Evolutionary conservation across 1,140 invertebrate genomes (phyloP).

Genomic region (Ceratitis capitata): DNA sequence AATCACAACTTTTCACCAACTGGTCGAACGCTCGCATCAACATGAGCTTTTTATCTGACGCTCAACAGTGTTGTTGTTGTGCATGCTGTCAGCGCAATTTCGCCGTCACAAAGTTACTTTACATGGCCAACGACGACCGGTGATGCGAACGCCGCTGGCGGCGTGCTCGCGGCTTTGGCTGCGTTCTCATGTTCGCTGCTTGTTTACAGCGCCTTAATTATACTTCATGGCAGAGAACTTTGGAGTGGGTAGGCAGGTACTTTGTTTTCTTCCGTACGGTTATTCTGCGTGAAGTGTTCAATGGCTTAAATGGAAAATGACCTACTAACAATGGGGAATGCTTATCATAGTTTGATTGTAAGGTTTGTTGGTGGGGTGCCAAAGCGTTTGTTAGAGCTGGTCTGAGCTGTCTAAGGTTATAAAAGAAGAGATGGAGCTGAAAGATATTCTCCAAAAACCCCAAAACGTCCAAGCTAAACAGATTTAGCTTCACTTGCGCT

Average conservation of each 20-base stretch:
- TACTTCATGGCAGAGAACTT: not conserved
- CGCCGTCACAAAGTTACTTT: not conserved
- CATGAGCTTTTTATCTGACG: constrained; percentile 58
- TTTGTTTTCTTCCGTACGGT: not conserved
- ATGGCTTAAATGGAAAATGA: too few relatives aligned
- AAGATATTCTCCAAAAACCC: too few relatives aligned
- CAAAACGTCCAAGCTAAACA: too few relatives aligned
- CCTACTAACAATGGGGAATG: too few relatives aligned
- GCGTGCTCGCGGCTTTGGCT: not conserved
- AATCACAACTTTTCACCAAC: constrained; percentile 57
- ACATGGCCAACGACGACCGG: too few relatives aligned
- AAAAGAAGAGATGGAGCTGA: too few relatives aligned
- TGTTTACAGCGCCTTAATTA: not conserved
- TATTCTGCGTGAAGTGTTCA: not conserved
- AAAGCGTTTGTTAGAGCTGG: too few relatives aligned
- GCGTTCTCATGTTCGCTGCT: not conserved
- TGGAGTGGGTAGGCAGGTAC: not conserved
- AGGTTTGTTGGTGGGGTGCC: too few relatives aligned
- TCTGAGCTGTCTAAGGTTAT: too few relatives aligned
- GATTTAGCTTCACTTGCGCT: too few relatives aligned
- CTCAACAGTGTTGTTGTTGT: constrained; percentile 16
- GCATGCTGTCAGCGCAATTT: not conserved
- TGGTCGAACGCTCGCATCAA: constrained; percentile 58
- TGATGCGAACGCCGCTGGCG: not conserved
- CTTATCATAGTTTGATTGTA: too few relatives aligned